Evolutionary conservation across 2,888 invertebrate species (phyloP).

Genomic region (Dasypogon diadema): DNA sequence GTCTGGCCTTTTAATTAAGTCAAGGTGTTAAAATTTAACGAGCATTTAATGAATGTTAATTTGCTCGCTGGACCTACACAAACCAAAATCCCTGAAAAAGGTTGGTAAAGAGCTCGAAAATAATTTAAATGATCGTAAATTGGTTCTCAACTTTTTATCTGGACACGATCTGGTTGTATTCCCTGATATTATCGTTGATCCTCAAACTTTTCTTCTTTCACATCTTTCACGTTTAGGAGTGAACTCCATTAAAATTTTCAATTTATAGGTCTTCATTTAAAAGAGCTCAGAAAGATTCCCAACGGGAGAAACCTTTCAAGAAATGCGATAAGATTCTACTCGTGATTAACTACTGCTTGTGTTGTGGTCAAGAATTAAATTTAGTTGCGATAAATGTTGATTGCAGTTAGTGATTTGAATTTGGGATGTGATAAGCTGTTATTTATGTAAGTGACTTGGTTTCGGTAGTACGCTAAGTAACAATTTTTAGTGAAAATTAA

Average conservation of each 20-base stretch:
- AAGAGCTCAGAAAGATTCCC: too few species aligned
- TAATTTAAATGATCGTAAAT: constrained; percentile 37
- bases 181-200: constrained; percentile 1
- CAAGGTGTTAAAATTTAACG: constrained; percentile 38
- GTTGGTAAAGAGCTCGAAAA: not conserved
- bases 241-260: constrained; percentile 5
- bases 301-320: too few species aligned
- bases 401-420: too few species aligned
- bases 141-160: constrained; percentile 23
- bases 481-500: too few species aligned
- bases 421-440: too few species aligned
- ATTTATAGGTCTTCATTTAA: not conserved
- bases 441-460: too few species aligned
- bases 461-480: too few species aligned
- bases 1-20: constrained; percentile 28
- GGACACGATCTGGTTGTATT: constrained; percentile 33
- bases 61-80: not conserved
- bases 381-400: too few species aligned
- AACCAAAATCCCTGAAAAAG: not conserved
- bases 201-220: constrained; percentile 6
- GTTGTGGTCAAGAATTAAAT: too few species aligned
- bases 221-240: not conserved
- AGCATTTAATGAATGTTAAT: constrained; percentile 33
- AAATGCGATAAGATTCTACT: too few species aligned
- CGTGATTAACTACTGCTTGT: too few species aligned